A percentile compares a stretch with the other conserved stretches of the same genome.
phyloP scores from a whole-genome alignment of 2,888 invertebrate species.

The Morpho deidamia region DNA sequence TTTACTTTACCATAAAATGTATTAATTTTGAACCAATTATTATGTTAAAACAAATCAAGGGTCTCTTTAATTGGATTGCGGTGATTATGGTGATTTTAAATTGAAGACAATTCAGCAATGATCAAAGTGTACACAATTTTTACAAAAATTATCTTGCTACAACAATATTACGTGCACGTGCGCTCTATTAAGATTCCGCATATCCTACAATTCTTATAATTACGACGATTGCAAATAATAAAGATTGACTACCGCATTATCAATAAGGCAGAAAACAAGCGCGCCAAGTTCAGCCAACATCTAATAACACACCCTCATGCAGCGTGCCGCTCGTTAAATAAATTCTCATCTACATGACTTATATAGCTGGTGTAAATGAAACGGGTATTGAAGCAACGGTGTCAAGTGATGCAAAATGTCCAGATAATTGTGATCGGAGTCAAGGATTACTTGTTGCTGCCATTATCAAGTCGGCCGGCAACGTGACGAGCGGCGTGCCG shows the following conservation, averaged over 20 bases:
- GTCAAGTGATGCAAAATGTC: conserved; percentile 67
- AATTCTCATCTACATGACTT: conserved; percentile 40
- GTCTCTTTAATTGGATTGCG: no score
- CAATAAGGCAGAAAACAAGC: conserved; percentile 15
- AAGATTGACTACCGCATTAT: conserved; percentile 11
- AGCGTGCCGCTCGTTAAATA: conserved; percentile 54
- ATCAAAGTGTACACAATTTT: neutral
- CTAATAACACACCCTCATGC: conserved; percentile 53
- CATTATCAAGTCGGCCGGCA: conserved; percentile 36
- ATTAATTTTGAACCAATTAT: conserved; percentile 3
- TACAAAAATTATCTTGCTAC: neutral
- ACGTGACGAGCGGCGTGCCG: conserved; percentile 12
- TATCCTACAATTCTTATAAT: conserved; percentile 12
- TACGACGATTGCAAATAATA: conserved; percentile 8
- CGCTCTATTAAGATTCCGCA: conserved; percentile 11
- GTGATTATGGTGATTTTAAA: no score
- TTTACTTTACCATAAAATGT: conserved; percentile 21
- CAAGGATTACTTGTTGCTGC: conserved; percentile 64
- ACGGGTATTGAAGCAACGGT: conserved; percentile 44
- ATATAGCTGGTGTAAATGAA: conserved; percentile 30
- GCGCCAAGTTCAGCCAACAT: conserved; percentile 28
- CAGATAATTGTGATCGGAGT: conserved; percentile 70
- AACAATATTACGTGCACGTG: conserved; percentile 6
- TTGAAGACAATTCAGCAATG: no score
- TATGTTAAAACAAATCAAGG: no score